A percentile compares a stretch with the other conserved stretches of the same genome.
Evolutionary conservation across 2,797 vertebrate species (phyloP).

Genomic region (Rhinella marina): DNA sequence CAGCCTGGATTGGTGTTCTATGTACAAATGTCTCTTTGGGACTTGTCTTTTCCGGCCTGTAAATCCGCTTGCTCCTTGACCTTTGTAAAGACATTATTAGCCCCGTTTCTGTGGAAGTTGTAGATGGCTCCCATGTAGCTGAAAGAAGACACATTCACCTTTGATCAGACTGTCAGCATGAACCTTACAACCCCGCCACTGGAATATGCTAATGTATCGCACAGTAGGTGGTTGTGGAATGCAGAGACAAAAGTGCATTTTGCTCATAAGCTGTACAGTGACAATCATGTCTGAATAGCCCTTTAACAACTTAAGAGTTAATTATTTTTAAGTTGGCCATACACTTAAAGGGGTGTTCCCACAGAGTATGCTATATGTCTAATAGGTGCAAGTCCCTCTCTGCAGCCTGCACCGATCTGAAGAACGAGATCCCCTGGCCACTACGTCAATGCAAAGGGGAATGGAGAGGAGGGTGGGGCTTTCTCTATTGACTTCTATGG

Average conservation of each 20-base stretch:
- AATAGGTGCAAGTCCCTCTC: too few relatives aligned
- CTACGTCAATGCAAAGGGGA: too few relatives aligned
- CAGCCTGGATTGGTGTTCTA: too few relatives aligned
- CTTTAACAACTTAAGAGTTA: background rate
- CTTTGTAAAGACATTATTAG: background rate
- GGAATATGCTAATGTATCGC: background rate
- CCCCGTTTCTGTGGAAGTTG: background rate
- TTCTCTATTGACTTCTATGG: too few relatives aligned
- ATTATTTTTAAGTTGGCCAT: too few relatives aligned
- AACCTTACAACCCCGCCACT: constrained; percentile 13
- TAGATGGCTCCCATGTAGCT: background rate
- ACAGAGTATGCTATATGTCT: too few relatives aligned
- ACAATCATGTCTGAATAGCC: background rate
- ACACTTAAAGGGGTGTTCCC: too few relatives aligned
- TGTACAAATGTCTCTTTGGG: background rate
- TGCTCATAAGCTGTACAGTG: background rate
- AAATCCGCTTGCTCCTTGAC: background rate
- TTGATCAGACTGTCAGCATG: constrained; percentile 28
- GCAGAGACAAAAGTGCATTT: background rate
- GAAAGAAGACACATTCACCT: constrained; percentile 25
- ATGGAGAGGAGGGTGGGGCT: too few relatives aligned
- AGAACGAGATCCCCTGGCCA: too few relatives aligned
- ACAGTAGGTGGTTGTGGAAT: background rate
- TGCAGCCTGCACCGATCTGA: too few relatives aligned
- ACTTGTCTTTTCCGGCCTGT: background rate